Percentiles rank a stretch among this genome's conserved stretches.
phyloP scores from a whole-genome alignment of 2,797 vertebrate genomes.

The Chaetophractus vellerosus region DNA sequence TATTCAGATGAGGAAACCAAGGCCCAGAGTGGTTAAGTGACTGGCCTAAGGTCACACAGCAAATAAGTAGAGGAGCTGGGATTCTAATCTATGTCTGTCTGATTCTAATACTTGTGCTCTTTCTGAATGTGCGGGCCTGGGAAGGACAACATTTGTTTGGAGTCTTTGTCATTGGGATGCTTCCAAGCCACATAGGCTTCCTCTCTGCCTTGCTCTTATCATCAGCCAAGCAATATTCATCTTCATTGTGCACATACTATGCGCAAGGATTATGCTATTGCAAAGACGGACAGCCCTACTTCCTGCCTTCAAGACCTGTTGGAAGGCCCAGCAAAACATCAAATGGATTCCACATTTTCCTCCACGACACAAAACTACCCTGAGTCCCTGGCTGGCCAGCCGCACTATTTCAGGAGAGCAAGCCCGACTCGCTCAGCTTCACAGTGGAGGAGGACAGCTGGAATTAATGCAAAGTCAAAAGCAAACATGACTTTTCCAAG shows the following conservation, averaged over 20 bases:
- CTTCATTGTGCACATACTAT: background rate
- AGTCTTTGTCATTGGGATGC: background rate
- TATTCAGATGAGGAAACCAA: background rate
- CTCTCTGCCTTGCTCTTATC: conserved; percentile 15
- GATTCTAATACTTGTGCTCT: background rate
- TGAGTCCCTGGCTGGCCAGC: background rate
- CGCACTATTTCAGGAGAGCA: background rate
- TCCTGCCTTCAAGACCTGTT: background rate
- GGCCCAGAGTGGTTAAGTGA: conserved; percentile 3
- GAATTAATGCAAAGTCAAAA: background rate
- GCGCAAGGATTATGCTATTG: background rate
- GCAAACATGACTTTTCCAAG: conserved; percentile 25
- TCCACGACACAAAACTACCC: background rate
- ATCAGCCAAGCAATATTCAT: background rate
- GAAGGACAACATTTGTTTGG: background rate
- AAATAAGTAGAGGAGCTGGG: background rate
- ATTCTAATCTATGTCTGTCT: background rate
- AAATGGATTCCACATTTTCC: background rate
- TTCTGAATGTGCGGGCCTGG: background rate
- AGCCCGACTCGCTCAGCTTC: background rate
- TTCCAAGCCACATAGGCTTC: background rate
- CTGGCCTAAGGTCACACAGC: background rate
- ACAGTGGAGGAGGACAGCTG: background rate
- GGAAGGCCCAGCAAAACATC: background rate
- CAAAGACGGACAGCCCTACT: background rate